Evolutionary conservation across 2,888 invertebrate genomes (phyloP), one percentile per base, ranked within the genome.

Genomic region (Eristalinus aeneus): DNA sequence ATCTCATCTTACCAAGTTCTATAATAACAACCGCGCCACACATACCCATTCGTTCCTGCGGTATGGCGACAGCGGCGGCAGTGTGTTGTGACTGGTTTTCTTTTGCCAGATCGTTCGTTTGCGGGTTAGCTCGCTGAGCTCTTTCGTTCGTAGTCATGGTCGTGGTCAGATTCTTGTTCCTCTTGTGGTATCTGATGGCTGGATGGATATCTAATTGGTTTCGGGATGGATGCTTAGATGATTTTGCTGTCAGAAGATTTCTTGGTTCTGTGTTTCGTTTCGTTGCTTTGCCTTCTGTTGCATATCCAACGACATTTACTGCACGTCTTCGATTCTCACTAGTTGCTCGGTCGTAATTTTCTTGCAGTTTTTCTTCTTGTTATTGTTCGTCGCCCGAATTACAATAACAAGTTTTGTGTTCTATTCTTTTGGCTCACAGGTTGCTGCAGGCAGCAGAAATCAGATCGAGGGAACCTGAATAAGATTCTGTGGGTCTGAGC

Each of bases 1-100:
- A 80, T 82, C 86, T 86, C 86, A 86, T 82, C 78, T 86, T 86
- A 86, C 86, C 86, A 86, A 80, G 54, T 79, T 79, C 53, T 73
- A 79, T 54, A 79, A 67, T 36, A 73, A 54, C 72, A 79, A 79
- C 73, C 79, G 61, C 73, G 68, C 32, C 46, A 46, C 53, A 69
- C 23, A 53, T 58, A 58, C 22, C 54, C 31, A 69, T 31, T 39
- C 34, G n/a, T 23, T 34, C 22, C 10, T 32, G 20, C 31, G 27
- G 27, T 5, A 27, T 5, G 27, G 27, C 5, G 27, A 27, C 27
- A 5, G 27, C 27, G 27, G 27, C 27, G 27, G 27, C 27, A 27
- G 27, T 5, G 27, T 27, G 2, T 5, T 27, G 27, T 27, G 27
- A 5, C 27, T 27, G 27, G 27, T 5, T 27, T 27, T 5, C 27